Percentiles rank a stretch among this genome's conserved stretches.
Conservation (phyloP, 2,113 vertebrate genomes). For the Carettochelys insculpta region DNA sequence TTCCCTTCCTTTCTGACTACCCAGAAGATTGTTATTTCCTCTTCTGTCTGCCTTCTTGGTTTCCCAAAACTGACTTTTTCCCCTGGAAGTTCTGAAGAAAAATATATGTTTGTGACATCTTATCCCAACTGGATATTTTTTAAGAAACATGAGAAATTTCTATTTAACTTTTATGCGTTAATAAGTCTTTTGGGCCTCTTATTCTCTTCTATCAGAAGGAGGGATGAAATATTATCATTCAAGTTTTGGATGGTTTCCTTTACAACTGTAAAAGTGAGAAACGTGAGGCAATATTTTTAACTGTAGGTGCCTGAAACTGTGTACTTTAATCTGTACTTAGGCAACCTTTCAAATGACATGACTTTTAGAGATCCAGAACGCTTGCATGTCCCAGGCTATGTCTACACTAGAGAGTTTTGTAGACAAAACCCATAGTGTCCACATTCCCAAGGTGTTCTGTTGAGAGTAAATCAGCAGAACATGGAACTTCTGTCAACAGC, state of each 20-base stretch:
- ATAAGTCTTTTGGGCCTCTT: slow-evolving; percentile 27
- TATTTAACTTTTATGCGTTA: too few species aligned
- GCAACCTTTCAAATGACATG: background rate
- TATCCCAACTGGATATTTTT: background rate
- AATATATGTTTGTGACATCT: background rate
- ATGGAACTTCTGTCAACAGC: too few species aligned
- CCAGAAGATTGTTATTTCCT: background rate
- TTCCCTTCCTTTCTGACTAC: background rate
- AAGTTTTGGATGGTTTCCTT: slow-evolving; percentile 11
- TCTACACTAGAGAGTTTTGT: too few species aligned
- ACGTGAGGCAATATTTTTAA: slow-evolving; percentile 11
- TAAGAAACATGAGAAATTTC: background rate
- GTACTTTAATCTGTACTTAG: background rate
- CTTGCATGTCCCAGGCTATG: background rate
- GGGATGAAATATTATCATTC: slow-evolving; percentile 6
- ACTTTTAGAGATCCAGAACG: background rate
- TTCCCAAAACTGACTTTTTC: too few species aligned
- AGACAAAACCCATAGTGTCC: too few species aligned
- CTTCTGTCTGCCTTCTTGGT: background rate
- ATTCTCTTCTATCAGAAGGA: slow-evolving; percentile 13
- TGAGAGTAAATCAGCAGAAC: too few species aligned
- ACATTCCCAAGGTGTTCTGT: too few species aligned
- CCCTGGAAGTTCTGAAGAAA: background rate
- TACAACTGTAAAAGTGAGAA: background rate
- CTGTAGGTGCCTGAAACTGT: background rate